These are phyloP conservation scores for Phymastichus coffea DNA, from an alignment of 1,140 invertebrate genomes.

Conservation along the genomic window DNA sequence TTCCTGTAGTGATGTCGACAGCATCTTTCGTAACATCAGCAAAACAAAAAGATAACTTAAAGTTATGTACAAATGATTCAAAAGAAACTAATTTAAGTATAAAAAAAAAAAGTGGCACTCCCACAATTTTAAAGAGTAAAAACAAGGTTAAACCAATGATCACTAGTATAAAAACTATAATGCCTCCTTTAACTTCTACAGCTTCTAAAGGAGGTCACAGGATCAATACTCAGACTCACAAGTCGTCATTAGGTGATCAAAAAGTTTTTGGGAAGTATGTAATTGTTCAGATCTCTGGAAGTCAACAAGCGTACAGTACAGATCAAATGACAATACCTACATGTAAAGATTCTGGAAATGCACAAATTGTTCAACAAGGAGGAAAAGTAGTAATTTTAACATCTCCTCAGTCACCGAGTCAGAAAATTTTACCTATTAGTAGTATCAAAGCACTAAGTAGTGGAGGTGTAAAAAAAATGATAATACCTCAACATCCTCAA, in stretches of 20 bases:
- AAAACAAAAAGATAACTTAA: conserved; percentile 35
- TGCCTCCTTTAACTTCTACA: conserved; percentile 42
- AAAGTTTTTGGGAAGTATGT: conserved; percentile 62
- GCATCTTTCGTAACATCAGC: conserved; percentile 9
- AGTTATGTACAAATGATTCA: conserved; percentile 30
- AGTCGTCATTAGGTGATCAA: conserved; percentile 38
- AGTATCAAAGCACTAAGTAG: conserved; percentile 36
- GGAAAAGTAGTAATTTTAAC: conserved; percentile 50
- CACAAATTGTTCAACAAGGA: conserved; percentile 48
- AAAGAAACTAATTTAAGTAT: conserved; percentile 25
- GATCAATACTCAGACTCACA: conserved; percentile 33
- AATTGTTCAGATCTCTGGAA: conserved; percentile 58
- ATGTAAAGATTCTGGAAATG: conserved; percentile 41
- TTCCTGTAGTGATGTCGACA: conserved; percentile 64
- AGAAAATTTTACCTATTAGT: conserved; percentile 44
- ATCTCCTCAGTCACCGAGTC: conserved; percentile 37
- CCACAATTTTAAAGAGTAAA: conserved; percentile 51
- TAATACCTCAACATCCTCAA: conserved; percentile 42
- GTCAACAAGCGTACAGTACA: conserved; percentile 47
- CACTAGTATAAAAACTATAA: conserved; percentile 49
- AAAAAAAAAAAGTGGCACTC: conserved; percentile 49
- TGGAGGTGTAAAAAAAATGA: conserved; percentile 54
- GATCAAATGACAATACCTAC: conserved; percentile 41
- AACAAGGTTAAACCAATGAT: conserved; percentile 50
- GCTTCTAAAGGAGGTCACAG: conserved; percentile 3